A percentile compares a stretch with the other conserved stretches of the same genome.
Conservation (phyloP, 2,113 vertebrate genomes). For the Psilopsiagon aurifrons region DNA sequence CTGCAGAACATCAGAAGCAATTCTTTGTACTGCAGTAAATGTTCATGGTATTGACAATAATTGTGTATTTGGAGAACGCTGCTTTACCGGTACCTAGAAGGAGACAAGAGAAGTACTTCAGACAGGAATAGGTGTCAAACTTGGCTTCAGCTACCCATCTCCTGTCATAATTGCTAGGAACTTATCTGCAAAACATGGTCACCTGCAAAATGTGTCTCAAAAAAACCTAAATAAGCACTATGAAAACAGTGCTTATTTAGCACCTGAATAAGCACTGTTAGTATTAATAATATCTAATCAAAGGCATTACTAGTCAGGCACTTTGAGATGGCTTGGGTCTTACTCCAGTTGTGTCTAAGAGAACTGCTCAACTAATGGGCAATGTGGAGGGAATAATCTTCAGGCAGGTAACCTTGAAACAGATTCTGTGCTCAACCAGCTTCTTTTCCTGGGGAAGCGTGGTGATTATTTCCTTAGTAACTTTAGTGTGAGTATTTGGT, state of each 20-base stretch:
- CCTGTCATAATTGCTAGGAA: background rate
- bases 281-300: background rate
- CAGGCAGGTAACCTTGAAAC: background rate
- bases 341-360: background rate
- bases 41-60: background rate
- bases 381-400: background rate
- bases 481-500: background rate
- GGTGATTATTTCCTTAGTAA: background rate
- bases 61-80: background rate
- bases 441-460: background rate
- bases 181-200: background rate
- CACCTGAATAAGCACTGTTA: background rate
- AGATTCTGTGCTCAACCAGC: background rate
- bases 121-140: background rate
- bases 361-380: background rate
- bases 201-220: background rate
- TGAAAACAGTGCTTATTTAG: background rate
- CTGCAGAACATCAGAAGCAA: background rate
- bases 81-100: background rate
- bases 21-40: background rate
- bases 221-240: background rate
- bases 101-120: background rate
- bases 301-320: background rate
- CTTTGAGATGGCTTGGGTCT: background rate
- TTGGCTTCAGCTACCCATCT: background rate